These are phyloP conservation scores for Drosophila erecta DNA, from an alignment of 1,140 invertebrate species.

Conservation along the genomic window DNA sequence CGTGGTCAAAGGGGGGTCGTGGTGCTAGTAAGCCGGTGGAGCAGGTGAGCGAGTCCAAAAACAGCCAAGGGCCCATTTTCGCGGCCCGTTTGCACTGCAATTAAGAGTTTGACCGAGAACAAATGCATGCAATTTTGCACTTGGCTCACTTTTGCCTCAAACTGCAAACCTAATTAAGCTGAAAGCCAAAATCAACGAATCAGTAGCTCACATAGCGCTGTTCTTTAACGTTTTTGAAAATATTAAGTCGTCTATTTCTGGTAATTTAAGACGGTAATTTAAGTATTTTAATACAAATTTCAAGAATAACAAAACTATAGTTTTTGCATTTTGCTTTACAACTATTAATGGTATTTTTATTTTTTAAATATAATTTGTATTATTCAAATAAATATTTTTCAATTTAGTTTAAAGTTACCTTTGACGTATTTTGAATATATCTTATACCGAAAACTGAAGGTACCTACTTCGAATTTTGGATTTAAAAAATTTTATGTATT, in stretches of 20 bases:
- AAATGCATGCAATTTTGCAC: slow-evolving; percentile 42
- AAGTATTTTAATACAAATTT: too few species aligned
- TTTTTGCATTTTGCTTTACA: too few species aligned
- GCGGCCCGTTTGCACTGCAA: slow-evolving; percentile 57
- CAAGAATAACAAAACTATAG: not conserved
- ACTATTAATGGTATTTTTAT: too few species aligned
- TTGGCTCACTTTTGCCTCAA: slow-evolving; percentile 18
- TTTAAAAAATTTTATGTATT: too few species aligned
- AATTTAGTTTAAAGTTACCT: too few species aligned
- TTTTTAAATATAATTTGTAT: too few species aligned
- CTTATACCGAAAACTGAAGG: too few species aligned
- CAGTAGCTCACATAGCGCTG: not conserved
- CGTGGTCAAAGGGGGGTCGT: not conserved
- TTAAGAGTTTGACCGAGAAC: slow-evolving; percentile 48
- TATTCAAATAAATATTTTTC: too few species aligned
- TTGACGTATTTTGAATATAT: too few species aligned
- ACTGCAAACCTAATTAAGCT: slow-evolving; percentile 23
- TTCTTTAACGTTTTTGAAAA: not conserved
- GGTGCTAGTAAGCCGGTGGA: not conserved
- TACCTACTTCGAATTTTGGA: too few species aligned
- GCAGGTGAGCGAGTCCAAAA: slow-evolving; percentile 32
- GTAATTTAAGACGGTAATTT: not conserved
- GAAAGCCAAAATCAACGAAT: not conserved
- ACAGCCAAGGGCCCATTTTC: slow-evolving; percentile 44
- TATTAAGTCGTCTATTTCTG: not conserved